Conservation (phyloP, 1,140 invertebrate genomes). For the Dryas iulia region DNA sequence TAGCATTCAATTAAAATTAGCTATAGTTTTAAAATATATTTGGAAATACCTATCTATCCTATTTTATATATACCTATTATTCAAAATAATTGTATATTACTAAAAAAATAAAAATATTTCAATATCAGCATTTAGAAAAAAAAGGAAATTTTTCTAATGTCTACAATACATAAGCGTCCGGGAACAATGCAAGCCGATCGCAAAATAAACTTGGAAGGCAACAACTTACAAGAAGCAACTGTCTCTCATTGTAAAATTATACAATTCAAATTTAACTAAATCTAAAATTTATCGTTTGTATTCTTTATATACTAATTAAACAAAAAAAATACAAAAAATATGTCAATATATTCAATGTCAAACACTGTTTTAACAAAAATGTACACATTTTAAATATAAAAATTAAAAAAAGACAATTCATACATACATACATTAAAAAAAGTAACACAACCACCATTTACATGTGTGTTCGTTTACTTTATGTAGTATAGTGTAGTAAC, state of each 20-base stretch:
- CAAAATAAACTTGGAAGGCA: conserved; percentile 14
- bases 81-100: neutral
- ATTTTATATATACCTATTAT: neutral
- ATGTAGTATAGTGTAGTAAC: neutral
- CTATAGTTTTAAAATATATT: conserved; percentile 18
- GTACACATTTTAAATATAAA: neutral
- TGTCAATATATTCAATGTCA: neutral
- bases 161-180: conserved; percentile 17
- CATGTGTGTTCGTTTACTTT: neutral
- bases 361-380: neutral
- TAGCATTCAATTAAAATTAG: conserved; percentile 39
- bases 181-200: conserved; percentile 17
- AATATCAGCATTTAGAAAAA: neutral
- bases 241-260: neutral
- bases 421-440: no score
- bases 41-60: neutral
- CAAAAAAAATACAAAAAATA: neutral
- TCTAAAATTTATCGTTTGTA: neutral
- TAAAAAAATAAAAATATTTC: neutral
- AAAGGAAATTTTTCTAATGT: neutral
- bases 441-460: neutral
- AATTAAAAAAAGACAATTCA: neutral
- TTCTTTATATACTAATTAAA: neutral
- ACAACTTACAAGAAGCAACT: conserved; percentile 14
- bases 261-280: neutral